Percentiles rank a stretch among this genome's conserved stretches.
Evolutionary conservation across 2,113 vertebrate species (phyloP).

Genomic region (Parotia lawesii): DNA sequence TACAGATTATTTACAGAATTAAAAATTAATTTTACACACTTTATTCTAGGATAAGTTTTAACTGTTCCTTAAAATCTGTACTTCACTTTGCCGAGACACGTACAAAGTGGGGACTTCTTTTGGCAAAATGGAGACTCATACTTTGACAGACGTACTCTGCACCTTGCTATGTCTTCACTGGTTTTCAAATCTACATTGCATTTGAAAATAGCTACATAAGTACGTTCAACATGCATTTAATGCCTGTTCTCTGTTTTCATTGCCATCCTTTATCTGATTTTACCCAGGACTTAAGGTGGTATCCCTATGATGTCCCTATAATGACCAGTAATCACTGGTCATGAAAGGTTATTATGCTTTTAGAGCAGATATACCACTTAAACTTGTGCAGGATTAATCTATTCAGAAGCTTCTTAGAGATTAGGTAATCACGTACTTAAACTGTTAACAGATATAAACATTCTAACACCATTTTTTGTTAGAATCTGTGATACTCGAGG

Average conservation of each 20-base stretch:
- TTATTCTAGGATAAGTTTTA: not conserved
- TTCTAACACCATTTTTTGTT: not conserved
- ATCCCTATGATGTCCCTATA: not conserved
- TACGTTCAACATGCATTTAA: not conserved
- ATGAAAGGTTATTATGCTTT: not conserved
- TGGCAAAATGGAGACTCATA: not conserved
- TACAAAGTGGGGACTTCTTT: accelerated
- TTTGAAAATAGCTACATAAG: not conserved
- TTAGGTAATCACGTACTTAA: not conserved
- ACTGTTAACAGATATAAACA: not conserved
- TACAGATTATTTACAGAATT: no score
- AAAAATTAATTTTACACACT: not conserved
- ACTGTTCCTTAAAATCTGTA: not conserved
- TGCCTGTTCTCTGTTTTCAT: not conserved
- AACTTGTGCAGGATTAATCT: not conserved
- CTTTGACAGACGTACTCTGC: not conserved
- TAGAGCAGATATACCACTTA: not conserved
- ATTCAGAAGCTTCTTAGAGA: not conserved
- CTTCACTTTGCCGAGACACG: not conserved
- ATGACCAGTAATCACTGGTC: not conserved
- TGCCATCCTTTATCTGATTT: not conserved
- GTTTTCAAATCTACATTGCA: not conserved
- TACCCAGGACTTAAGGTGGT: accelerated
- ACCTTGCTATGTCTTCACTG: not conserved
- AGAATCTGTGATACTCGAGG: not conserved